Evolutionary conservation across 2,113 vertebrate species (phyloP).

Genomic region (Physeter macrocephalus): DNA sequence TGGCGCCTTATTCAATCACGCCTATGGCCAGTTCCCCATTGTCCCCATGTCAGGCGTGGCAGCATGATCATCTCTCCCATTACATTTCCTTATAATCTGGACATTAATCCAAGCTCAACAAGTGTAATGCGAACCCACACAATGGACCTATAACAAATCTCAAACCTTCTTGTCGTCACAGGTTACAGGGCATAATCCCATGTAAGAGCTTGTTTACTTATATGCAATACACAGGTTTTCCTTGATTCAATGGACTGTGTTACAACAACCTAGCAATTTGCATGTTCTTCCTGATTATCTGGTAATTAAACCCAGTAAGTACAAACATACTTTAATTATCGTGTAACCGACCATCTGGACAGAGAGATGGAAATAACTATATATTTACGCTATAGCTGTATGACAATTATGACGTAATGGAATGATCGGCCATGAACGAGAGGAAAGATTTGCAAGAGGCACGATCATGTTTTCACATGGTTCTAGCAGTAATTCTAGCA

Average conservation of each 20-base stretch:
- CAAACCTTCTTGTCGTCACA: not conserved
- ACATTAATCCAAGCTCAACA: not conserved
- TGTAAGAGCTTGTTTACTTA: constrained; percentile 54
- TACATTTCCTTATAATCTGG: constrained; percentile 34
- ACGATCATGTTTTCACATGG: not conserved
- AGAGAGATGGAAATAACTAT: constrained; percentile 62
- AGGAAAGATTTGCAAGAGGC: not conserved
- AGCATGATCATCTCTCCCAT: not conserved
- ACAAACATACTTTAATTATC: constrained; percentile 76
- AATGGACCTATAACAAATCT: not conserved
- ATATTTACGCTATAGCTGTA: constrained; percentile 55
- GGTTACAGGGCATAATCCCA: not conserved
- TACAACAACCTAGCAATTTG: constrained; percentile 71
- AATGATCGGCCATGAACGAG: constrained; percentile 30
- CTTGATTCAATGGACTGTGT: constrained; percentile 63
- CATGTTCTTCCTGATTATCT: constrained; percentile 78
- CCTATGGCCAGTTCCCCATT: not conserved
- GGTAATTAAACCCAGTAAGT: constrained; percentile 74
- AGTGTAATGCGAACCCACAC: not conserved
- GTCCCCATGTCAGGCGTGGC: not conserved
- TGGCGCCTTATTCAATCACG: not conserved
- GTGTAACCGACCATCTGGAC: constrained; percentile 69
- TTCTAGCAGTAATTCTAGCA: not conserved
- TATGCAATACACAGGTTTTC: constrained; percentile 54
- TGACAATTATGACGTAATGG: constrained; percentile 64